phyloP scores from a whole-genome alignment of 92 coral and sea anemone species.

The Epizoanthus scotinus region DNA sequence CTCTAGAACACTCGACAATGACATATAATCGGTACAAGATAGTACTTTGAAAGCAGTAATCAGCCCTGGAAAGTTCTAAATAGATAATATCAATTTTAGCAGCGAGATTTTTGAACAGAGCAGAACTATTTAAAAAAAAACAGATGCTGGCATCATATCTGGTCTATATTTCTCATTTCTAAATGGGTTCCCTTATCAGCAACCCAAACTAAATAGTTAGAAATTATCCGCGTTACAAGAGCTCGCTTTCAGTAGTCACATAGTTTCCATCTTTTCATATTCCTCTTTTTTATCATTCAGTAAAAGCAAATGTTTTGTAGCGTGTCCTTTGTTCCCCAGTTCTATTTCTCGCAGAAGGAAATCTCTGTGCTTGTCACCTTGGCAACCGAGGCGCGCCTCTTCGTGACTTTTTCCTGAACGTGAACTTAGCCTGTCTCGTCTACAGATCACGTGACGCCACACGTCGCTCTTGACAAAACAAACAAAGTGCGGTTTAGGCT shows the following conservation, averaged over 20 bases:
- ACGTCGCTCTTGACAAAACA: conserved; percentile 46
- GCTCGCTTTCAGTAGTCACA: too few species aligned
- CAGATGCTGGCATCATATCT: too few species aligned
- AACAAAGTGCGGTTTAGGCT: conserved; percentile 46
- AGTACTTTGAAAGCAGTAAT: neutral
- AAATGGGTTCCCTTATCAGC: too few species aligned
- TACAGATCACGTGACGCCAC: conserved; percentile 41
- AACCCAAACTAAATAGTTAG: too few species aligned
- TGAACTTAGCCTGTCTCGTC: conserved; percentile 44
- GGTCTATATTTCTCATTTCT: too few species aligned
- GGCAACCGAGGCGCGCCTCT: conserved; percentile 31
- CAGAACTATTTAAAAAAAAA: too few species aligned
- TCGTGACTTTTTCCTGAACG: conserved; percentile 45
- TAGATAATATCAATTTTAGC: neutral
- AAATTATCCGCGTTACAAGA: too few species aligned
- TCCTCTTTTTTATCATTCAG: neutral
- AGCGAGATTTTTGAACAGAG: too few species aligned
- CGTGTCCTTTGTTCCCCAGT: too few species aligned
- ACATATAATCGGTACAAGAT: too few species aligned
- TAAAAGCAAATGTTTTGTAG: neutral
- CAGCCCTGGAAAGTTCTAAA: neutral
- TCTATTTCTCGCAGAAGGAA: too few species aligned
- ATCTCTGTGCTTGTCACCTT: neutral
- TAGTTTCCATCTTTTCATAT: too few species aligned
- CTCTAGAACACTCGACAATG: neutral